Evolutionary conservation across 2,888 invertebrate species (phyloP).

Genomic region (Cheilosia pagana): DNA sequence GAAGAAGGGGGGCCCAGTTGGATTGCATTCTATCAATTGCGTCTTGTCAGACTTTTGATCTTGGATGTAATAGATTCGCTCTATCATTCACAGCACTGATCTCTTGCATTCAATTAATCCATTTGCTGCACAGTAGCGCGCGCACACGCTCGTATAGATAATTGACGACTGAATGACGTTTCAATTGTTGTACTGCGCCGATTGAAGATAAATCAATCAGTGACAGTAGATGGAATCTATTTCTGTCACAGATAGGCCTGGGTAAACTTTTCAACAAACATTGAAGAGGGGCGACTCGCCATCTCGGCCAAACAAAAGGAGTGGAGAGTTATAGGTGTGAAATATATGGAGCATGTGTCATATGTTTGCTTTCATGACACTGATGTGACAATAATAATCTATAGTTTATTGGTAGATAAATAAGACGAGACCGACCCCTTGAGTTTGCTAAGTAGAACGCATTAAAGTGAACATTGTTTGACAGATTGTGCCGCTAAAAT

Average conservation of each 20-base stretch:
- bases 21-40: constrained; percentile 42
- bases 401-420: constrained; percentile 44
- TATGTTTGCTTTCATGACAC: constrained; percentile 61
- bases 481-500: not conserved
- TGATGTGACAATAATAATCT: constrained; percentile 72
- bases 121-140: constrained; percentile 20
- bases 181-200: constrained; percentile 53
- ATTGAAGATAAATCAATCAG: constrained; percentile 72
- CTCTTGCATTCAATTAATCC: constrained; percentile 38
- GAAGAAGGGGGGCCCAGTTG: constrained; percentile 20
- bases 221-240: constrained; percentile 57
- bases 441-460: constrained; percentile 7
- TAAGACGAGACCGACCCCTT: constrained; percentile 12
- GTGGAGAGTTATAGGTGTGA: constrained; percentile 21
- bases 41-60: constrained; percentile 65
- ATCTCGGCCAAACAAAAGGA: constrained; percentile 10
- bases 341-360: constrained; percentile 42
- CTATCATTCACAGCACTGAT: constrained; percentile 26
- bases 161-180: constrained; percentile 59
- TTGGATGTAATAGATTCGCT: constrained; percentile 37
- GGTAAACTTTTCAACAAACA: constrained; percentile 1
- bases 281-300: not conserved
- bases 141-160: constrained; percentile 22
- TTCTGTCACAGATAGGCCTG: constrained; percentile 53
- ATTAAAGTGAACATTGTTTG: not conserved